Conservation (phyloP, 2,797 vertebrate species). For the Myripristis murdjan region DNA sequence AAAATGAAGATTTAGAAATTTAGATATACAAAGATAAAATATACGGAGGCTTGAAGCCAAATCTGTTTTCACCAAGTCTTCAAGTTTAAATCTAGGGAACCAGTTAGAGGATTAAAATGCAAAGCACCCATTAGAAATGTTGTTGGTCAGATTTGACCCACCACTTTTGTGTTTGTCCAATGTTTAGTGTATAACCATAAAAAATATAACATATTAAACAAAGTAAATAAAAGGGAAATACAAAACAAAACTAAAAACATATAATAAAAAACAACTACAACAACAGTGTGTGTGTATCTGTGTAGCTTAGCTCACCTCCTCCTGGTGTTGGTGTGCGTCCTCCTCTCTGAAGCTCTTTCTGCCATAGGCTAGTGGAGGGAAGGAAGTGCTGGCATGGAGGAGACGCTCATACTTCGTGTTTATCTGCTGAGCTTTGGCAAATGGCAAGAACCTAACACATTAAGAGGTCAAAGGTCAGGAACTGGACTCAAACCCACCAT, state of each 20-base stretch:
- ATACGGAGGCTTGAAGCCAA: no score
- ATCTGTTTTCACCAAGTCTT: no score
- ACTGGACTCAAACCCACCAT: neutral
- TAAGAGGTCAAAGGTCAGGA: neutral
- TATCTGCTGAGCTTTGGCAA: conserved; percentile 77
- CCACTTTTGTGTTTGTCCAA: no score
- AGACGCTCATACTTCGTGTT: conserved; percentile 78
- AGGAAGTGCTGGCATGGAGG: conserved; percentile 78
- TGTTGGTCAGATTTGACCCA: no score
- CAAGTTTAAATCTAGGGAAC: no score
- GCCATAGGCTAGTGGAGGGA: conserved; percentile 70
- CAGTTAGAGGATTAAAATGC: no score
- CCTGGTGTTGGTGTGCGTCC: conserved; percentile 74
- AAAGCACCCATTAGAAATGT: no score
- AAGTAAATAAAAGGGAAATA: neutral
- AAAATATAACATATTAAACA: no score
- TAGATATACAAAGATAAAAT: no score
- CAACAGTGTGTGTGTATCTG: conserved; percentile 16
- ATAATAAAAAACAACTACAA: neutral
- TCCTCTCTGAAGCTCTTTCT: conserved; percentile 84
- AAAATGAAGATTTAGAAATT: no score
- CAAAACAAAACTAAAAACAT: neutral
- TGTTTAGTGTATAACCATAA: no score
- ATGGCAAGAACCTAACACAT: conserved; percentile 83
- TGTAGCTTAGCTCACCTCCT: conserved; percentile 81